Conservation (phyloP, 2,797 vertebrate species). For the Liasis olivaceus region DNA sequence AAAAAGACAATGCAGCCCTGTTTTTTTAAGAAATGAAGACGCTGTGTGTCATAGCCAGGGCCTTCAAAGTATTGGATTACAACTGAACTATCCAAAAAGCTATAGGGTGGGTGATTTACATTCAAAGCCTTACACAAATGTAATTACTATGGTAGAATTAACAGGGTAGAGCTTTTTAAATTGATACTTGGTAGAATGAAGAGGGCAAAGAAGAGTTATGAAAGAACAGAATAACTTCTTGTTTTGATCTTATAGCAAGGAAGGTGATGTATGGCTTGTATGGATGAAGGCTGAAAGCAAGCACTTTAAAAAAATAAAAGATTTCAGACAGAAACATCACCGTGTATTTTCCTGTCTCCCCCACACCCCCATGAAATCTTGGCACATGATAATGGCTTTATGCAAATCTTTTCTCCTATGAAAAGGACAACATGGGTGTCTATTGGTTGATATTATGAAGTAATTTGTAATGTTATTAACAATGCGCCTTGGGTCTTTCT, state of each 20-base stretch:
- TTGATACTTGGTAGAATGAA: neutral
- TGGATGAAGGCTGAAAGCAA: neutral
- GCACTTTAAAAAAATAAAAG: neutral
- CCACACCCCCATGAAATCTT: neutral
- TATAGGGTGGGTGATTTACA: neutral
- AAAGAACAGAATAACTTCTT: neutral
- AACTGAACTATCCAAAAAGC: neutral
- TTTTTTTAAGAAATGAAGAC: neutral
- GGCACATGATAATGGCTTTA: neutral
- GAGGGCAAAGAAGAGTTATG: neutral
- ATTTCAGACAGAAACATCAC: neutral
- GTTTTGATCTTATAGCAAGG: neutral
- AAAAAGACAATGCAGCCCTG: no score
- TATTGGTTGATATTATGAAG: neutral
- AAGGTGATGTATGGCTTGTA: neutral
- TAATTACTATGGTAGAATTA: accelerated
- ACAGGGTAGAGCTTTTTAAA: neutral
- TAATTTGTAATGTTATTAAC: neutral
- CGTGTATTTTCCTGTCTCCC: neutral
- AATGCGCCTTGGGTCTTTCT: neutral
- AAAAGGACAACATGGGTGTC: neutral
- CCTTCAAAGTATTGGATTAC: neutral
- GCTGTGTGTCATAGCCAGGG: neutral
- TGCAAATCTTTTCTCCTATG: neutral
- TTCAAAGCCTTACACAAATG: neutral